Conservation (phyloP, 2,113 vertebrate species). For the Rhombomys opimus region DNA sequence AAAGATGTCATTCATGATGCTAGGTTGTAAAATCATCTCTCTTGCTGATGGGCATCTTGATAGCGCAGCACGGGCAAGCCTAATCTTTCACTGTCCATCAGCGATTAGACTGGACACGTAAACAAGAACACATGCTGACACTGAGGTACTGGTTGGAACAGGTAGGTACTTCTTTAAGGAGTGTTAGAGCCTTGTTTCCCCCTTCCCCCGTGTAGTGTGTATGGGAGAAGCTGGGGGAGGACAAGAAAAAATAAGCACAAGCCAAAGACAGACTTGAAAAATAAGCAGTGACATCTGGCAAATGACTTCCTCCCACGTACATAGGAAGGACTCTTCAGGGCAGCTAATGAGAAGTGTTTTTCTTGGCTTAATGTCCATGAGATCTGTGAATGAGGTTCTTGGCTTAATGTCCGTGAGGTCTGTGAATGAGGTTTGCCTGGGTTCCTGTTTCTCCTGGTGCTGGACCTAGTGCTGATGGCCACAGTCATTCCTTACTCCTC, state of each 20-base stretch:
- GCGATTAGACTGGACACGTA: slow-evolving; percentile 51
- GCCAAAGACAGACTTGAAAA: slow-evolving; percentile 86
- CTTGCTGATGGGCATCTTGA: slow-evolving; percentile 41
- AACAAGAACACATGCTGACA: slow-evolving; percentile 55
- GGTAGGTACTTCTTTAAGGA: slow-evolving; percentile 49
- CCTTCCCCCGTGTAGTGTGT: slow-evolving; percentile 77
- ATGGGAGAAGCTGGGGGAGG: slow-evolving; percentile 87
- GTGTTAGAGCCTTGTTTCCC: slow-evolving; percentile 73
- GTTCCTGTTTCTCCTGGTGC: slow-evolving; percentile 69
- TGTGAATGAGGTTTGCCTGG: slow-evolving; percentile 35
- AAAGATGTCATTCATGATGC: slow-evolving; percentile 45
- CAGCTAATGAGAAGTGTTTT: slow-evolving; percentile 85
- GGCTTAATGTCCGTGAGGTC: no score
- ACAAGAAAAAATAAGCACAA: slow-evolving; percentile 90
- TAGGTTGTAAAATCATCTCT: background rate
- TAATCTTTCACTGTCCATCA: slow-evolving; percentile 51
- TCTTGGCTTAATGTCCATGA: slow-evolving; percentile 80
- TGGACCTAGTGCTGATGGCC: background rate
- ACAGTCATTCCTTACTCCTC: background rate
- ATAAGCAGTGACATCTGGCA: slow-evolving; percentile 90
- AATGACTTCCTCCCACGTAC: slow-evolving; percentile 85
- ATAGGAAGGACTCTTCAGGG: slow-evolving; percentile 78
- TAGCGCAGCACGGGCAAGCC: background rate
- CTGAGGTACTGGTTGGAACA: slow-evolving; percentile 58
- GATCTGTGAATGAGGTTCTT: slow-evolving; percentile 73